Evolutionary conservation across 2,797 vertebrate genomes (phyloP), one percentile per base, ranked within the genome.

Genomic region (Philypnodon macrostomus): DNA sequence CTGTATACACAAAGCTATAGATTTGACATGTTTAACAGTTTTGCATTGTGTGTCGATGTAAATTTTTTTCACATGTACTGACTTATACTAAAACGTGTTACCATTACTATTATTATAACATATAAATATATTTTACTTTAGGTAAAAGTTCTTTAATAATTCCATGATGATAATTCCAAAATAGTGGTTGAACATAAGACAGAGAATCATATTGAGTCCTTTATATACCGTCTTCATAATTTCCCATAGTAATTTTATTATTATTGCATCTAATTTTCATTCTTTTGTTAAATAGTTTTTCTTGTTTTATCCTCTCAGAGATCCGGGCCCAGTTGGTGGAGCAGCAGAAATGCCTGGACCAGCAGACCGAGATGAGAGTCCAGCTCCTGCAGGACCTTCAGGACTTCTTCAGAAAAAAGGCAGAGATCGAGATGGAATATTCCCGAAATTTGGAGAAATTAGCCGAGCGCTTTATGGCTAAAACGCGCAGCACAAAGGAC

Each of bases 341-440:
- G 75, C 96, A 98, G 72, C 94, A 98, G 71, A 98, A 98, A 95
- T 98, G 96, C 77, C 84, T 98, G 79, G 96, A 98, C 83, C 96
- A 98, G 80, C 96, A 98, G 85, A 98, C 96, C 0, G 96, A 98
- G 72, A 95, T 98, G 93, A 89, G 96, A 74, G 93, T 96, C 57
- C 96, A 98, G 75, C 93, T 98, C 57, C 92, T 97, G 53, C 95
- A 98, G 83, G 95, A 97, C 75, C 92, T 99, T 16, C 97, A 99
- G 83, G 97, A 99, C 78, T 99, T 98, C 90, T 99, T 99, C 89
- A 92, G 95, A 54, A 99, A 98, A 86, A 99, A 99, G 77, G 89
- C 96, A 0, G 97, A 99, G 87, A 99, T 99, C 52, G 97, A 99
- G 83, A 95, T 94, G 37, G 97, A 99, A 52, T 99, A 99, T 77